Evolutionary conservation across 2,888 invertebrate genomes (phyloP).

Genomic region (Synergus japonicus): DNA sequence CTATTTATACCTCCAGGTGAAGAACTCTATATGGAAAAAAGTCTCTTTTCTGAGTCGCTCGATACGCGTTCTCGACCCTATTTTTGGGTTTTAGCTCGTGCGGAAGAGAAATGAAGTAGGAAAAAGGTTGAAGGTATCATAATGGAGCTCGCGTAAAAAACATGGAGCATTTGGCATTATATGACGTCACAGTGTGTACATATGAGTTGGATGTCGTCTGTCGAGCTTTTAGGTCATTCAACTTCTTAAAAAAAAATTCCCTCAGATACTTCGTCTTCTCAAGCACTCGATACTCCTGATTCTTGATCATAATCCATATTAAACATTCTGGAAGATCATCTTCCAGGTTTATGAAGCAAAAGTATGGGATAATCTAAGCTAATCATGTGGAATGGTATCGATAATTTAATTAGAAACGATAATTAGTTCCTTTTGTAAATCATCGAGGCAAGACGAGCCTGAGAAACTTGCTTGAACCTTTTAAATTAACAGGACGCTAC

Average conservation of each 20-base stretch:
- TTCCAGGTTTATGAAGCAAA: neutral
- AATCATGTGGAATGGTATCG: neutral
- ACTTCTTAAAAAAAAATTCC: conserved; percentile 8
- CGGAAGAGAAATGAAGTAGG: conserved; percentile 26
- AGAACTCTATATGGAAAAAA: neutral
- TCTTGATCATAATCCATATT: neutral
- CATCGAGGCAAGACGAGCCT: conserved; percentile 14
- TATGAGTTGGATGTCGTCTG: neutral
- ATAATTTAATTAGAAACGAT: neutral
- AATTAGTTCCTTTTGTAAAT: conserved; percentile 23
- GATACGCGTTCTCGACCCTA: neutral
- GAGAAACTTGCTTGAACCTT: neutral
- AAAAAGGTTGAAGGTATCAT: conserved; percentile 29
- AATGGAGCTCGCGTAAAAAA: conserved; percentile 12
- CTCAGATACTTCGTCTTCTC: neutral
- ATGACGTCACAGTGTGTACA: neutral
- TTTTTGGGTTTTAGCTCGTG: conserved; percentile 37
- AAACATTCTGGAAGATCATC: neutral
- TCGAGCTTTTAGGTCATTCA: conserved; percentile 25
- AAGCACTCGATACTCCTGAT: neutral
- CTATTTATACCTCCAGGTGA: neutral
- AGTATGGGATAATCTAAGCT: neutral
- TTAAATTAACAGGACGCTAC: conserved; percentile 20
- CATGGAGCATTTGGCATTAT: conserved; percentile 24
- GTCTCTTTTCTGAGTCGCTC: neutral